These are phyloP conservation scores for Plebejus melissa DNA, from an alignment of 2,888 invertebrate species.

Conservation along the genomic window DNA sequence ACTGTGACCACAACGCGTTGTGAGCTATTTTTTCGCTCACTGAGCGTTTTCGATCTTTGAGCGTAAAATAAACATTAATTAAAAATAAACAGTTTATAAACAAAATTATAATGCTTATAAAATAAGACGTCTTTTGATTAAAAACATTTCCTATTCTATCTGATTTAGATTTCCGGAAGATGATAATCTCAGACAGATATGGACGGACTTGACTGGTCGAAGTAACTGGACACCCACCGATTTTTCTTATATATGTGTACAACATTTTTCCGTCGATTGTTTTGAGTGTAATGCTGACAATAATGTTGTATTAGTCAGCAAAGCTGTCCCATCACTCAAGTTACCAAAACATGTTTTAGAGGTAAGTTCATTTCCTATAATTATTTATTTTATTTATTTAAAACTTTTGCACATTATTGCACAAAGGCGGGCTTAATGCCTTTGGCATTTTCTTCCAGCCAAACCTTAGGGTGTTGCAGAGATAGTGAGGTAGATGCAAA, in stretches of 20 bases:
- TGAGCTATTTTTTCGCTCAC: too few species aligned
- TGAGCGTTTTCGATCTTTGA: too few species aligned
- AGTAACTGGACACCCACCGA: constrained; percentile 73
- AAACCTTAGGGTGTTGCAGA: too few species aligned
- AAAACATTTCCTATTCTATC: background rate
- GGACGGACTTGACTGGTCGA: constrained; percentile 69
- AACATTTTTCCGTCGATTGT: constrained; percentile 70
- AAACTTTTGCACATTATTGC: too few species aligned
- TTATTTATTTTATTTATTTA: too few species aligned
- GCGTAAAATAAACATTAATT: background rate
- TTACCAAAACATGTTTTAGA: constrained; percentile 69
- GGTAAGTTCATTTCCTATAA: constrained; percentile 42
- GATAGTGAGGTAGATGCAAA: too few species aligned
- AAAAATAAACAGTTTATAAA: background rate
- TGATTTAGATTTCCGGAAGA: constrained; percentile 66
- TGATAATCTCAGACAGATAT: constrained; percentile 57
- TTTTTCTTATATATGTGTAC: constrained; percentile 69
- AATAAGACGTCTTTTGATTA: background rate
- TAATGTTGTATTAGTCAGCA: constrained; percentile 58
- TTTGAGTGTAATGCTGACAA: constrained; percentile 59
- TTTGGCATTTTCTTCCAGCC: too few species aligned
- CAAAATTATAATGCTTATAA: background rate
- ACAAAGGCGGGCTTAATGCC: too few species aligned
- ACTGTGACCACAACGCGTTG: too few species aligned
- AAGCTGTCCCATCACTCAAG: constrained; percentile 67